Conservation (phyloP, 1,140 invertebrate genomes). For the Hypsibius dujardini region DNA sequence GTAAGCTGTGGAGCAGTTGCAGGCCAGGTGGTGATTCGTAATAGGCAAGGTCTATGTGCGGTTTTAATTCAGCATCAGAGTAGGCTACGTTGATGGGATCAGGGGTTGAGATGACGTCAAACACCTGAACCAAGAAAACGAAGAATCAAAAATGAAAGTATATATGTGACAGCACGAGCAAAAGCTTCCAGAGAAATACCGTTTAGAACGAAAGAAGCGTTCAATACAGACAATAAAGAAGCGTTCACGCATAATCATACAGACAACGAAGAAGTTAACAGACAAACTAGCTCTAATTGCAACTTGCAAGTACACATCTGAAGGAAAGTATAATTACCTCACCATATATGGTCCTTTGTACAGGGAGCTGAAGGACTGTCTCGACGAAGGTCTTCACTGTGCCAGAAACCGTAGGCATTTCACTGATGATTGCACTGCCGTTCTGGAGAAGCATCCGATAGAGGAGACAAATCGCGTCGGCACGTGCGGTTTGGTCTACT, state of each 20-base stretch:
- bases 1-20: conserved; percentile 30
- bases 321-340: conserved; percentile 3
- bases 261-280: background rate
- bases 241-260: background rate
- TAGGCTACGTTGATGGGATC: conserved; percentile 32
- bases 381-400: conserved; percentile 4
- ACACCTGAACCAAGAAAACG: conserved; percentile 21
- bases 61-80: conserved; percentile 25
- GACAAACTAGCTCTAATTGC: background rate
- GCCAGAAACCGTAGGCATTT: background rate
- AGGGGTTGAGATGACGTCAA: conserved; percentile 25
- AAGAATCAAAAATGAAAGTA: too few species aligned
- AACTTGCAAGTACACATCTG: background rate
- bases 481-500: background rate
- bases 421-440: background rate
- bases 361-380: background rate
- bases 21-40: conserved; percentile 32
- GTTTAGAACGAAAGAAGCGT: background rate
- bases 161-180: background rate
- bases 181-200: conserved; percentile 1
- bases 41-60: conserved; percentile 32
- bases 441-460: background rate
- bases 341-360: conserved; percentile 7
- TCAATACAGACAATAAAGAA: background rate
- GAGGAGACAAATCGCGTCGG: background rate